Percentiles rank a stretch among this genome's conserved stretches.
phyloP scores from a whole-genome alignment of 2,113 vertebrate genomes.

The Serilophus lunatus region DNA sequence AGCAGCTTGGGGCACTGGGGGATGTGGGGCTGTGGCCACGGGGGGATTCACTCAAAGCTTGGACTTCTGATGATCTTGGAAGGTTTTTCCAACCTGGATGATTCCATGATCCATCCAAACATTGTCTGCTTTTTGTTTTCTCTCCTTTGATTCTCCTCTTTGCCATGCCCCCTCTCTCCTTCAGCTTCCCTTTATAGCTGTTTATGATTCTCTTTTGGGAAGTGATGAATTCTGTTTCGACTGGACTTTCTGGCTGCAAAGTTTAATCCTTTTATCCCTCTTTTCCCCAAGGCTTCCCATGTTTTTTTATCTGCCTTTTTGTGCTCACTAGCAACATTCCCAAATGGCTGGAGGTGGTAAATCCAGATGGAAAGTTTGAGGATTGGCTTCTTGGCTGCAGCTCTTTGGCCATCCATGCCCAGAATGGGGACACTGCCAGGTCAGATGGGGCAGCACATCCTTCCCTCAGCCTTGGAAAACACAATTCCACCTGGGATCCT shows the following conservation, averaged over 20 bases:
- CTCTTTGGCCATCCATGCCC: accelerated
- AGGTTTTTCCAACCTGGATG: background rate
- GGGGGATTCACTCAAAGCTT: background rate
- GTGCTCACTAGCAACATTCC: background rate
- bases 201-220: background rate
- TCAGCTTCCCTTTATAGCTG: background rate
- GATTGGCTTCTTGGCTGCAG: background rate
- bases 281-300: background rate
- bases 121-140: background rate
- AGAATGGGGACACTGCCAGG: accelerated
- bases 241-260: background rate
- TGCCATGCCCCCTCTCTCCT: background rate
- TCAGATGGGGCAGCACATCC: accelerated
- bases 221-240: background rate
- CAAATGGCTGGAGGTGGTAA: background rate
- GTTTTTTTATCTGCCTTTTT: background rate
- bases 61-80: background rate
- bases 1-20: background rate
- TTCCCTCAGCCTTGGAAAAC: background rate
- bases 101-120: background rate
- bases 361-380: background rate
- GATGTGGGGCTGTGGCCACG: background rate
- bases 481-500: background rate
- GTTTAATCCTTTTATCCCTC: background rate
- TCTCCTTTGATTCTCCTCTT: background rate